Evolutionary conservation across 2,888 invertebrate genomes (phyloP).

Genomic region (Eupithecia inturbata): DNA sequence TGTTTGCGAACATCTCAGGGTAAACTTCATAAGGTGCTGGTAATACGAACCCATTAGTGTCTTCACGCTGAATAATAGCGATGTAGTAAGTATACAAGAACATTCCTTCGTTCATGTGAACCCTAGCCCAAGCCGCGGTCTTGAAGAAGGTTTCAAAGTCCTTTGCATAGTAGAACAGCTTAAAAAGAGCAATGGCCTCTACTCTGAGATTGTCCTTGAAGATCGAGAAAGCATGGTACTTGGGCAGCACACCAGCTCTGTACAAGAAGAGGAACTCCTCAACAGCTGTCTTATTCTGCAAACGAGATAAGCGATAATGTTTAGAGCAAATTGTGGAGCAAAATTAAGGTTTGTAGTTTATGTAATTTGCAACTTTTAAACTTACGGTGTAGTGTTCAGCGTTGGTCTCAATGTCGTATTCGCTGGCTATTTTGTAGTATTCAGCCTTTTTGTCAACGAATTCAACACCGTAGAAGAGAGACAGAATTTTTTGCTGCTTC

Average conservation of each 20-base stretch:
- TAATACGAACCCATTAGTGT: conserved; percentile 82
- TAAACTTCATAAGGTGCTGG: conserved; percentile 88
- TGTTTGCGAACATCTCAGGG: conserved; percentile 86
- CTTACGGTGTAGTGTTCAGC: conserved; percentile 67
- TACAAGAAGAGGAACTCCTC: conserved; percentile 71
- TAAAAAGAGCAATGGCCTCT: conserved; percentile 81
- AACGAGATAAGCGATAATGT: conserved; percentile 6
- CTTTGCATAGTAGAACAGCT: conserved; percentile 85
- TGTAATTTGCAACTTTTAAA: background rate
- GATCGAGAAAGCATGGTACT: conserved; percentile 80
- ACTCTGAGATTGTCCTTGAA: conserved; percentile 73
- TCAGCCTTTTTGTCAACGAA: conserved; percentile 65
- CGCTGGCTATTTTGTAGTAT: conserved; percentile 66
- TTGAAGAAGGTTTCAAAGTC: conserved; percentile 85
- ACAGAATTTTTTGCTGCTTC: conserved; percentile 73
- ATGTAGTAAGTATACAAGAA: conserved; percentile 86
- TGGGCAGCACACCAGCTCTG: conserved; percentile 77
- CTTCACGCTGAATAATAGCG: conserved; percentile 84
- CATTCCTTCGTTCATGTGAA: conserved; percentile 85
- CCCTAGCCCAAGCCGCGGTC: conserved; percentile 83
- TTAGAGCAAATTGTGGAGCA: background rate
- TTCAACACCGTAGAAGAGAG: conserved; percentile 73
- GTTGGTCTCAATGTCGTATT: conserved; percentile 69
- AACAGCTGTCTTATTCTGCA: conserved; percentile 56
- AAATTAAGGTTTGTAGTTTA: background rate